phyloP scores from a whole-genome alignment of 1,140 invertebrate species.

The Euura saliciscinereae region DNA sequence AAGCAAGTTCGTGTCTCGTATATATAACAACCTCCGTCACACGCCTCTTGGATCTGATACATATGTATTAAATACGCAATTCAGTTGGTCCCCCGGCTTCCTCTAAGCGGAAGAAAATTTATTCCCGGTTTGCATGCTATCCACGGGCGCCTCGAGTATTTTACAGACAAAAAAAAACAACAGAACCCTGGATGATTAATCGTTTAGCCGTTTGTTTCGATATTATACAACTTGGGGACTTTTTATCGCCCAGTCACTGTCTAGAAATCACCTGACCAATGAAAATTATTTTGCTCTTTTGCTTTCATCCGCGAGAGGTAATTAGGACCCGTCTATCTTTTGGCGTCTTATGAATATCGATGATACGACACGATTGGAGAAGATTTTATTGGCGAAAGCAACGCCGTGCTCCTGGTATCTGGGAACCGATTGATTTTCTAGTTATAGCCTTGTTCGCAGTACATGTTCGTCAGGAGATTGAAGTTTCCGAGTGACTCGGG shows the following conservation, averaged over 20 bases:
- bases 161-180: neutral
- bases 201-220: neutral
- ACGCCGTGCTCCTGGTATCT: neutral
- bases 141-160: neutral
- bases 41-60: neutral
- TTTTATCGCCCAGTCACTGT: neutral
- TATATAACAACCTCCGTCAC: neutral
- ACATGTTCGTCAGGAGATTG: neutral
- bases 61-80: neutral
- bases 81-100: neutral
- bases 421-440: neutral
- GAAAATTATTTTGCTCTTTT: neutral
- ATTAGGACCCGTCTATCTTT: neutral
- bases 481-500: slow-evolving; percentile 3
- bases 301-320: neutral
- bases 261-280: too few relatives aligned
- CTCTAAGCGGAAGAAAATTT: neutral
- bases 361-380: too few relatives aligned
- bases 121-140: neutral
- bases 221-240: neutral
- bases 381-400: too few relatives aligned
- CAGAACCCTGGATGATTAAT: neutral
- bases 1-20: neutral
- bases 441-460: neutral
- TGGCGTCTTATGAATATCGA: too few relatives aligned